These are phyloP conservation scores for Automeris io DNA, from an alignment of 2,888 invertebrate genomes.

Conservation along the genomic window DNA sequence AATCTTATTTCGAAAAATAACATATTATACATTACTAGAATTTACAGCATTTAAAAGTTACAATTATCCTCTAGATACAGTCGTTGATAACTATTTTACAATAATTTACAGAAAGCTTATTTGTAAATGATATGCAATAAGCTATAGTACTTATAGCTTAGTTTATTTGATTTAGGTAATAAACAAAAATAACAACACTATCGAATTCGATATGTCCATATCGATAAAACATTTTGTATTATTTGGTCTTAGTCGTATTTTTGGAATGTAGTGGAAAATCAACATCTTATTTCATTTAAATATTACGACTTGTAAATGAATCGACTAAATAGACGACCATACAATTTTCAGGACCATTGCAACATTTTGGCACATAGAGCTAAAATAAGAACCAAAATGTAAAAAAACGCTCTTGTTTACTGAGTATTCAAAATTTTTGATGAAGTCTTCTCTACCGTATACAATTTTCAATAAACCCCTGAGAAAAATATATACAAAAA, in stretches of 20 bases:
- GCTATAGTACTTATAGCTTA: slow-evolving; percentile 50
- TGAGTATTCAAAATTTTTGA: slow-evolving; percentile 41
- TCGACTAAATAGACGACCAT: too few species aligned
- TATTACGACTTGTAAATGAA: too few species aligned
- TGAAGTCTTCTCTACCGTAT: slow-evolving; percentile 53
- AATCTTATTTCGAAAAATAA: slow-evolving; percentile 56
- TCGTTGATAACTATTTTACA: slow-evolving; percentile 64
- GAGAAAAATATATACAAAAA: slow-evolving; percentile 9
- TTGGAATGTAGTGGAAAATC: too few species aligned
- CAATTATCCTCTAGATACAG: slow-evolving; percentile 58
- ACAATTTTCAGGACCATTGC: too few species aligned
- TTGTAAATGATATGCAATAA: slow-evolving; percentile 73
- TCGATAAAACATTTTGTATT: slow-evolving; percentile 12
- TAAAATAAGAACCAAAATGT: slow-evolving; percentile 6
- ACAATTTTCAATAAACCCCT: slow-evolving; percentile 34
- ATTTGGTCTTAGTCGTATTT: too few species aligned
- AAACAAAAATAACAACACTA: background rate
- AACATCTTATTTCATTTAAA: too few species aligned
- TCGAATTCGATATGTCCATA: background rate
- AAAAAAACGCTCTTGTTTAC: slow-evolving; percentile 17
- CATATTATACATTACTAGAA: slow-evolving; percentile 55
- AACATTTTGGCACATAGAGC: slow-evolving; percentile 9
- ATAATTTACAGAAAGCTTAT: slow-evolving; percentile 73
- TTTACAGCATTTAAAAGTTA: slow-evolving; percentile 38
- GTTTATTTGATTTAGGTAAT: background rate